Evolutionary conservation across 2,888 invertebrate genomes (phyloP).

Genomic region (Aporophyla lueneburgensis): DNA sequence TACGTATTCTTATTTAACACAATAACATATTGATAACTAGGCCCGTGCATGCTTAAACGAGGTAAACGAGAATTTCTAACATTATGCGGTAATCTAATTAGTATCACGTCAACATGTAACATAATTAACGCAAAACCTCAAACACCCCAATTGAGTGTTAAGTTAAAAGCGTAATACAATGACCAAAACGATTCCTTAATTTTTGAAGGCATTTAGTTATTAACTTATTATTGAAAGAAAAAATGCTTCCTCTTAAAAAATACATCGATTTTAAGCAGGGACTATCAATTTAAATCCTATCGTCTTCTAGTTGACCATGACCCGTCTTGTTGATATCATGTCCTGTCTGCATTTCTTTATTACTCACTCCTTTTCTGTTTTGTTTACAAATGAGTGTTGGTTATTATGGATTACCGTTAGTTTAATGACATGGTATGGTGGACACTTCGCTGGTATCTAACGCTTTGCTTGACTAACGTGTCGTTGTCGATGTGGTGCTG

Average conservation of each 20-base stretch:
- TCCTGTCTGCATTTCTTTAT: constrained; percentile 1
- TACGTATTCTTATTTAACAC: constrained; percentile 7
- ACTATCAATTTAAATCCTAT: not conserved
- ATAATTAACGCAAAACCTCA: no score
- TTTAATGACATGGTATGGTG: constrained; percentile 35
- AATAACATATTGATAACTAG: constrained; percentile 8
- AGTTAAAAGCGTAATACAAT: no score
- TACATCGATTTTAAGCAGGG: not conserved
- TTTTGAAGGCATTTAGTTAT: no score
- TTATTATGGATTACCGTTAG: constrained; percentile 13
- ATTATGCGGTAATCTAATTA: not conserved
- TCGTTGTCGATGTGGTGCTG: constrained; percentile 65
- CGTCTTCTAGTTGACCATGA: not conserved
- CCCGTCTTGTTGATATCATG: not conserved
- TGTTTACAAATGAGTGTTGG: constrained; percentile 13
- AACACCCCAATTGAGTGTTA: no score
- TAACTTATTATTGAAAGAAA: no score
- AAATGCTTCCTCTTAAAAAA: no score
- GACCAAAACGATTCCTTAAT: no score
- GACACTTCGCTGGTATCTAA: constrained; percentile 43
- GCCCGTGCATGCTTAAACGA: not conserved
- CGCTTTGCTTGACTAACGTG: constrained; percentile 69
- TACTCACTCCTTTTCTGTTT: constrained; percentile 11
- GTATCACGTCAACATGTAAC: not conserved
- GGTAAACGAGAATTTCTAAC: not conserved